These are phyloP conservation scores for Remorina albescens DNA, from an alignment of 2,797 vertebrate species.

Conservation along the genomic window DNA sequence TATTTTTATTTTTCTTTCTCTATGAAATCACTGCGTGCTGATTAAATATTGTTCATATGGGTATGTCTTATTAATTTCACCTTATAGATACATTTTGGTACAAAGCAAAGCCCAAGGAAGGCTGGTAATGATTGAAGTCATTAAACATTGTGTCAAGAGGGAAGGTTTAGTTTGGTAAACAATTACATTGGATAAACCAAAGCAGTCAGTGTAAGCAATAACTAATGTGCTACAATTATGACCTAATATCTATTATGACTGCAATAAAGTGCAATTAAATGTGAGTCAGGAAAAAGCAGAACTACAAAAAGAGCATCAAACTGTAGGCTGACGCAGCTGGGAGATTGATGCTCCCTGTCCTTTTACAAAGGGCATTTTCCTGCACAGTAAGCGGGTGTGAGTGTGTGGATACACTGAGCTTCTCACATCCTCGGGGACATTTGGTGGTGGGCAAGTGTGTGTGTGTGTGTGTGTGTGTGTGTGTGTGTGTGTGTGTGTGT, in stretches of 20 bases:
- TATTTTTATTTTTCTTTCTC: background rate
- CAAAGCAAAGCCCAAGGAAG: background rate
- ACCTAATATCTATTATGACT: slow-evolving; percentile 25
- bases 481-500: slow-evolving; percentile 34
- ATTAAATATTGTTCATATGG: background rate
- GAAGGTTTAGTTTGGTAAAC: slow-evolving; percentile 12
- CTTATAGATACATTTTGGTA: background rate
- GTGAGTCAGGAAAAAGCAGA: slow-evolving; percentile 47
- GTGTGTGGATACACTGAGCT: slow-evolving; percentile 73
- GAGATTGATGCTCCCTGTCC: slow-evolving; percentile 80
- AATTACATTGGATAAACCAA: slow-evolving; percentile 23
- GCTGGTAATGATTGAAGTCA: background rate
- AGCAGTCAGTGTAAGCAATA: slow-evolving; percentile 28
- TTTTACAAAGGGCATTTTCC: slow-evolving; percentile 84
- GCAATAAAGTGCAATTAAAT: slow-evolving; percentile 61
- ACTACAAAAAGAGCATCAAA: slow-evolving; percentile 67
- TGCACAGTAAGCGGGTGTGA: slow-evolving; percentile 82
- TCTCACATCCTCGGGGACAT: slow-evolving; percentile 75
- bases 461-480: slow-evolving; percentile 32
- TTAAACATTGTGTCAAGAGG: background rate
- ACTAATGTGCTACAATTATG: slow-evolving; percentile 34
- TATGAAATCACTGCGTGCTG: background rate
- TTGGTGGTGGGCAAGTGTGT: slow-evolving; percentile 51
- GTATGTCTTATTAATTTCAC: background rate
- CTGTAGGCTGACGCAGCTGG: slow-evolving; percentile 63